Percentiles rank a stretch among this genome's conserved stretches.
These are phyloP conservation scores for Dynastes tityus DNA, from an alignment of 2,888 invertebrate species.

Conservation along the genomic window DNA sequence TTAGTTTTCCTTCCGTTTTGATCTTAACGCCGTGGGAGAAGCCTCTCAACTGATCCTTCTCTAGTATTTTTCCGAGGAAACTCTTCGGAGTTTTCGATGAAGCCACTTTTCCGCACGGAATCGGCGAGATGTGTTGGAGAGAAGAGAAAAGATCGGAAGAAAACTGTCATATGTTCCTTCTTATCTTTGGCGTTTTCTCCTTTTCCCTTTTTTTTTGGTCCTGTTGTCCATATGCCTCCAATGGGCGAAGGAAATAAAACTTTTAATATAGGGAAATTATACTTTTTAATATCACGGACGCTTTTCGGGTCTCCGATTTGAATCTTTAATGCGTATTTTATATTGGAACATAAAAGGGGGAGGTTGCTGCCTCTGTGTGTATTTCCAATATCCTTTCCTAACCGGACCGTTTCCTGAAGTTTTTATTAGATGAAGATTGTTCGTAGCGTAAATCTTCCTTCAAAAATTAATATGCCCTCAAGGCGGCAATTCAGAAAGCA, in stretches of 20 bases:
- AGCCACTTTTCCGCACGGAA: slow-evolving; percentile 36
- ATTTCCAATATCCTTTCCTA: slow-evolving; percentile 42
- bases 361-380: not conserved
- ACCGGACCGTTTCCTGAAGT: slow-evolving; percentile 22
- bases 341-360: slow-evolving; percentile 48
- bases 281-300: slow-evolving; percentile 56
- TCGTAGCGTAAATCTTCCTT: slow-evolving; percentile 29
- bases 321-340: slow-evolving; percentile 52
- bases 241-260: slow-evolving; percentile 56
- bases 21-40: slow-evolving; percentile 58
- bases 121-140: not conserved
- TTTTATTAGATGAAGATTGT: slow-evolving; percentile 41
- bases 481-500: not conserved
- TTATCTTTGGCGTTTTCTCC: too few relatives aligned
- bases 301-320: slow-evolving; percentile 48
- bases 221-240: slow-evolving; percentile 59
- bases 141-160: not conserved
- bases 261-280: slow-evolving; percentile 63
- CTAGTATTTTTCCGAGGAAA: slow-evolving; percentile 54
- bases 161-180: slow-evolving; percentile 34
- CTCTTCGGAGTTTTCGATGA: slow-evolving; percentile 53
- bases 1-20: slow-evolving; percentile 61
- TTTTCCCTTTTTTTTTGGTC: slow-evolving; percentile 16
- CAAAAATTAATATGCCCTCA: slow-evolving; percentile 33
- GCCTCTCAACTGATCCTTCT: slow-evolving; percentile 21